Base-by-base conservation (phyloP, 1,140 invertebrate genomes). In the Tribolium madens region DNA sequence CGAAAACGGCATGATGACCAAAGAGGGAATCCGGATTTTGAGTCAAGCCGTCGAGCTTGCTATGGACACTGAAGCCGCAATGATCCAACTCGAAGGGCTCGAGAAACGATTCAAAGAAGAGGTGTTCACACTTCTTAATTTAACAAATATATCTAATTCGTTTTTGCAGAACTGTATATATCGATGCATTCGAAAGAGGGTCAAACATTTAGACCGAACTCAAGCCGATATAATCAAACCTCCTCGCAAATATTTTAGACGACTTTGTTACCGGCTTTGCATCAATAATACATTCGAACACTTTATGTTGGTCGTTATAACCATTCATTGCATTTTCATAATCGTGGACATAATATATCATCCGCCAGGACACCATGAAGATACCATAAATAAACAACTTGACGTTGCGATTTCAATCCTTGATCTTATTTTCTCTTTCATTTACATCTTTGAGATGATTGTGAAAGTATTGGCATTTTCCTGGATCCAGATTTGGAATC, bases 1-100 rank as follows among this genome's bases (percentile, higher is more conserved):
- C 48, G 86, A 87, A 74, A 86, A 87, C 33, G 87, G 87, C 0
- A 87, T 87, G 80, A 84, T 88, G 52, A 86, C 86, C 64, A 87
- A 87, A 71, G 86, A 87, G 6, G 86, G 85, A 1, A 85, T 87
- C 0, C 78, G 85, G 12, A 81, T 84, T 3, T 69, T 88, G 7
- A 85, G 85, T 1, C 85, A 87, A 50, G 85, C 86, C 0, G 86
- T 87, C 4, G 87, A 87, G 21, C 82, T 85, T 3, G 87, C 87
- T 0, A 83, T 86, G 0, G 87, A 87, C 13, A 33, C 57, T 15
- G 84, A 85, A 7, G 81, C 86, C 33, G 85, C 84, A 0, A 81
- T 80, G 70, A 80, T 87, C 71, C 86, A 87, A 74, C 52, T 87
- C 17, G 86, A 87, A 0, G 82, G 84, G 47, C 69, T 87, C 3